Conservation (phyloP, 2,113 vertebrate genomes). For the Grantiella picta region DNA sequence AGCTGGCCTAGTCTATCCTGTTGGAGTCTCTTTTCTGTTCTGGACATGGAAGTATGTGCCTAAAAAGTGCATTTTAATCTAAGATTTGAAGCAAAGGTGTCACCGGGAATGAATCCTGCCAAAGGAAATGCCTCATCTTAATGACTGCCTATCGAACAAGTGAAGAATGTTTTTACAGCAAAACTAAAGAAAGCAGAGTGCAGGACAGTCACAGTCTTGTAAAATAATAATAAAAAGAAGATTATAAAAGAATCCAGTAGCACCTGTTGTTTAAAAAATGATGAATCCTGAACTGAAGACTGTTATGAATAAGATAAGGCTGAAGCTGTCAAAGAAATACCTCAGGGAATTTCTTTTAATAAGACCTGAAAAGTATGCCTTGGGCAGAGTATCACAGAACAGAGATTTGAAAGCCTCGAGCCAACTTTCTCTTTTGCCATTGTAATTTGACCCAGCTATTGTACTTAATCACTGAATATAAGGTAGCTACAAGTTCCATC, state of each 20-base stretch:
- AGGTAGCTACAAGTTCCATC: not conserved
- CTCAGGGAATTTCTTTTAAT: slow-evolving; percentile 31
- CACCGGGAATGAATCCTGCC: not conserved
- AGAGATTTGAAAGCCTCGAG: not conserved
- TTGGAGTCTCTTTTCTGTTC: not conserved
- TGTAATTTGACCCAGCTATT: slow-evolving; percentile 12
- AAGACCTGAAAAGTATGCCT: slow-evolving; percentile 7
- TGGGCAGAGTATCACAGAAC: not conserved
- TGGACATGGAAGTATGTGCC: not conserved
- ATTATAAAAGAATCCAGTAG: not conserved
- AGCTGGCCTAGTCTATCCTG: not conserved
- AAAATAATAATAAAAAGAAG: not conserved
- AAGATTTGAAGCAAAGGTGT: not conserved
- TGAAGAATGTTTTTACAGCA: not conserved
- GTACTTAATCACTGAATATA: not conserved
- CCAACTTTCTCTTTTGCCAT: slow-evolving; percentile 5
- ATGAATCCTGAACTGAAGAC: slow-evolving; percentile 4
- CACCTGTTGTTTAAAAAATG: not conserved
- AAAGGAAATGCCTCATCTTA: not conserved
- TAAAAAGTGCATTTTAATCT: slow-evolving; percentile 5
- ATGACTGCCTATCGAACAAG: not conserved
- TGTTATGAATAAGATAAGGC: not conserved
- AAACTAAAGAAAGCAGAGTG: not conserved
- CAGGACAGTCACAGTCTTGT: not conserved
- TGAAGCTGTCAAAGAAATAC: not conserved